Base-by-base conservation (phyloP, 2,113 vertebrate genomes). In the Pollachius pollachius region DNA sequence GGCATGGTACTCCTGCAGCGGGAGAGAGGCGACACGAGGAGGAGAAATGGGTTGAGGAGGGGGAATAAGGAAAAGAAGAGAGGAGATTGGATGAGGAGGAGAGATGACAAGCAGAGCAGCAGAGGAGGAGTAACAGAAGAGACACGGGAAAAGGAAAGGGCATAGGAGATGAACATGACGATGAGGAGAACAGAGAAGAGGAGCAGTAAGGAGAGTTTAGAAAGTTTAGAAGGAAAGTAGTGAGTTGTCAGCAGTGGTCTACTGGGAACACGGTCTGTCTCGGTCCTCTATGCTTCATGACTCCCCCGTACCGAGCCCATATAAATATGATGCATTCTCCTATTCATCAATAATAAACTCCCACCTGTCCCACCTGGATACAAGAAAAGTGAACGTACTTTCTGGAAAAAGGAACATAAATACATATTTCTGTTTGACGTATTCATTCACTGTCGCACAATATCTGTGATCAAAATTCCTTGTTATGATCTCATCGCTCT, bases 1-100 rank as follows among this genome's bases (percentile, higher is more conserved):
- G 73, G 97, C 96, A 75, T 99, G 96, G 83, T 97, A 99, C 73
- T 99, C 97, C 97, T 99, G 74, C 5, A 58, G 52, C 64, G 48
- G 4, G 48, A 56, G 34, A n/a, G 30, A 11, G 21, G 62, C 27
- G 41, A 8, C 62, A 25, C 25, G 27, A 57, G 64, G 15, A 52
- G 19, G 23, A 73, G 21, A 27, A 5, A n/a, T 1, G 48, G 6
- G 19, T 3, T 1, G 25, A 11, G 30, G 34, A 34, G 12, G n/a
- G 21, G 5, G 0, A 12, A 18, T 5, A 11, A 57, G 19, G 12
- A 59, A 3, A 15, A 18, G 41, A 64, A 6, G 11, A 52, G 58
- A 21, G 34, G 27, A 54, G 27, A 57, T 37, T 17, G 15, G 13
- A 54, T 19, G 63, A 48, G 11, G 37, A 41, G 56, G 16, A 16